Percentiles rank a stretch among this genome's conserved stretches.
phyloP scores from a whole-genome alignment of 2,113 vertebrate species.

The Ptychochromis oligacanthus region DNA sequence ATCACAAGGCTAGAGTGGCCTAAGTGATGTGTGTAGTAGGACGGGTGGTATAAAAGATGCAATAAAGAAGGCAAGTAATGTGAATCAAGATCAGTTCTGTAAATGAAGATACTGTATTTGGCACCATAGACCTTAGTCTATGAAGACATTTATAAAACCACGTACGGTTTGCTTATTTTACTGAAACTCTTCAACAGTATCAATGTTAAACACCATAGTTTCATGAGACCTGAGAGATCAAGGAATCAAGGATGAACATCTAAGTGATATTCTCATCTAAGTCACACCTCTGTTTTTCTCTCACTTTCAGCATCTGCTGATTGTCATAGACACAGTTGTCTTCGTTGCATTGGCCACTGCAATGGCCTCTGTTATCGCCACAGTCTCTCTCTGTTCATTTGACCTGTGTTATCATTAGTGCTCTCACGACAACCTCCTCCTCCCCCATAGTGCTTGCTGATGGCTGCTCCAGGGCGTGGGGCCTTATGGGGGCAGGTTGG shows the following conservation, averaged over 20 bases:
- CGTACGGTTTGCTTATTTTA: constrained; percentile 31
- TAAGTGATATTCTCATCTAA: constrained; percentile 9
- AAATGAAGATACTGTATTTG: constrained; percentile 17
- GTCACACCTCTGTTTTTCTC: constrained; percentile 47
- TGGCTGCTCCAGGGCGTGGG: constrained; percentile 43
- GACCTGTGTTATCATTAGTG: constrained; percentile 74
- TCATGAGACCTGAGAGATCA: constrained; percentile 60
- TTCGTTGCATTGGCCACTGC: constrained; percentile 41
- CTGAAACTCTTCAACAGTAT: constrained; percentile 6
- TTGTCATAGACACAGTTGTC: constrained; percentile 69
- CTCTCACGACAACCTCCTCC: constrained; percentile 62
- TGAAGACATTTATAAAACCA: constrained; percentile 36
- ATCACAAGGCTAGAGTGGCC: constrained; percentile 2
- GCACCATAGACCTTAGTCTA: neutral
- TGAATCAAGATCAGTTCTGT: constrained; percentile 31
- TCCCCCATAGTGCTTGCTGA: constrained; percentile 50
- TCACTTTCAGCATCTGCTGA: constrained; percentile 67
- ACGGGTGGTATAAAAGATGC: neutral
- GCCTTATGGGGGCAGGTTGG: constrained; percentile 31
- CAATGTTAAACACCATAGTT: constrained; percentile 29
- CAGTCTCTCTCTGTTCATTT: constrained; percentile 67
- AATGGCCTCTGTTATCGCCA: constrained; percentile 63
- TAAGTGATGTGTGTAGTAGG: neutral
- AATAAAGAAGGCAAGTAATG: neutral
- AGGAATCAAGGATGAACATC: constrained; percentile 36